These are phyloP conservation scores for Lepetodrilus schrolli DNA, from an alignment of 2,888 invertebrate genomes.

Conservation along the genomic window DNA sequence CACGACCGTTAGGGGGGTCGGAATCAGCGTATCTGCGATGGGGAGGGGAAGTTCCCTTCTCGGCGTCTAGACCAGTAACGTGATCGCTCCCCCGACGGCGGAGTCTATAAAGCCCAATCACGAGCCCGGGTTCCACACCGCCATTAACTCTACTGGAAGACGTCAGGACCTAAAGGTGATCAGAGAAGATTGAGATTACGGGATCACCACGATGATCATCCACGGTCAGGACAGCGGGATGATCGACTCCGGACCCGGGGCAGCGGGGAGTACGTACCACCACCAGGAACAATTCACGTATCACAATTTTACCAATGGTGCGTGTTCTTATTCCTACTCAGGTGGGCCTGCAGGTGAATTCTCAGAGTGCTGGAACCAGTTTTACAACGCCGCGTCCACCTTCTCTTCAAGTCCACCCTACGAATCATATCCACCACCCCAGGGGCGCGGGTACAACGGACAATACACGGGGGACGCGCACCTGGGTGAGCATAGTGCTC, in stretches of 20 bases:
- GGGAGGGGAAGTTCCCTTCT: neutral
- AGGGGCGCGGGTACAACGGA: neutral
- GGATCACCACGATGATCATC: neutral
- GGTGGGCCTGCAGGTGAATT: neutral
- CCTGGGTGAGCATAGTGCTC: neutral
- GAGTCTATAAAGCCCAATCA: neutral
- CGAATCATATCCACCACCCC: neutral
- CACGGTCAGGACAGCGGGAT: neutral
- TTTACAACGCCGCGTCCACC: conserved; percentile 5
- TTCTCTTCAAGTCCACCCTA: neutral
- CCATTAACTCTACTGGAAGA: neutral
- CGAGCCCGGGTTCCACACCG: no score
- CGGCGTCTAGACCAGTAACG: neutral
- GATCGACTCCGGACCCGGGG: neutral
- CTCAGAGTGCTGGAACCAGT: conserved; percentile 13
- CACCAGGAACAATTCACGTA: neutral
- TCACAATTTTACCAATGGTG: neutral
- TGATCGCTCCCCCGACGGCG: neutral
- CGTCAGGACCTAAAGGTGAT: neutral
- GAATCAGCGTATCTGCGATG: neutral
- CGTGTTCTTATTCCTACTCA: neutral
- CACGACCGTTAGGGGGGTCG: neutral
- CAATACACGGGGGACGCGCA: neutral
- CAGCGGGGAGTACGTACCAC: neutral
- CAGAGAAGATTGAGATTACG: neutral